These are phyloP conservation scores for Papilio demoleus DNA, from an alignment of 2,888 invertebrate genomes.

Conservation along the genomic window DNA sequence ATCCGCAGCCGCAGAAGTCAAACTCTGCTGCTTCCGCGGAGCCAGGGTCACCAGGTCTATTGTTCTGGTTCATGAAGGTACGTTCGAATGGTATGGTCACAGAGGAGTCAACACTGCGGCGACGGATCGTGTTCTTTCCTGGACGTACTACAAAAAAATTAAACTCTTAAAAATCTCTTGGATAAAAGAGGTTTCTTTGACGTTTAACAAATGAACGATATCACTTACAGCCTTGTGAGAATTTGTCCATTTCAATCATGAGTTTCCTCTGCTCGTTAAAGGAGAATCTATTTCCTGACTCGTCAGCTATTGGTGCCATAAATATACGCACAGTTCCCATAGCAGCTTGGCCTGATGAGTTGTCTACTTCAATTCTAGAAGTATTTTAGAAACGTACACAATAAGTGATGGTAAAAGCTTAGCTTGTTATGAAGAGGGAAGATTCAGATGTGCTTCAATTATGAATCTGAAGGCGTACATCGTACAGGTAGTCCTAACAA, in stretches of 20 bases:
- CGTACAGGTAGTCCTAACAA: too few species aligned
- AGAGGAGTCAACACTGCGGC: slow-evolving; percentile 87
- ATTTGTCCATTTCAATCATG: slow-evolving; percentile 90
- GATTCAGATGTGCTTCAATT: too few species aligned
- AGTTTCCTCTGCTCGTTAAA: slow-evolving; percentile 85
- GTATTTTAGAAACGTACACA: neutral
- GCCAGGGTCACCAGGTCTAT: slow-evolving; percentile 82
- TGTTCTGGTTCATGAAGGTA: slow-evolving; percentile 88
- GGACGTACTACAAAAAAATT: slow-evolving; percentile 81
- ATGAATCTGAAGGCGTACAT: too few species aligned
- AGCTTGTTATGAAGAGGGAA: too few species aligned
- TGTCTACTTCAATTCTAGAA: slow-evolving; percentile 82
- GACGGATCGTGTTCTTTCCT: slow-evolving; percentile 86
- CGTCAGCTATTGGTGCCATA: slow-evolving; percentile 86
- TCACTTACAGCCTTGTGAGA: slow-evolving; percentile 83
- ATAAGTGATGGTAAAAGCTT: neutral
- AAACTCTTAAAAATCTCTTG: neutral
- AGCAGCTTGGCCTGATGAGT: slow-evolving; percentile 70
- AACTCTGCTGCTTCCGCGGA: slow-evolving; percentile 81
- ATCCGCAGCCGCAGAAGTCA: slow-evolving; percentile 94
- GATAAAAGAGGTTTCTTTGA: neutral
- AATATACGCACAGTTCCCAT: slow-evolving; percentile 88
- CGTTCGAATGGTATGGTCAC: slow-evolving; percentile 93
- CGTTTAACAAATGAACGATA: neutral
- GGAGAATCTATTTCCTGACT: slow-evolving; percentile 82